Conservation (phyloP, 2,797 vertebrate species). For the Octomys mimax region DNA sequence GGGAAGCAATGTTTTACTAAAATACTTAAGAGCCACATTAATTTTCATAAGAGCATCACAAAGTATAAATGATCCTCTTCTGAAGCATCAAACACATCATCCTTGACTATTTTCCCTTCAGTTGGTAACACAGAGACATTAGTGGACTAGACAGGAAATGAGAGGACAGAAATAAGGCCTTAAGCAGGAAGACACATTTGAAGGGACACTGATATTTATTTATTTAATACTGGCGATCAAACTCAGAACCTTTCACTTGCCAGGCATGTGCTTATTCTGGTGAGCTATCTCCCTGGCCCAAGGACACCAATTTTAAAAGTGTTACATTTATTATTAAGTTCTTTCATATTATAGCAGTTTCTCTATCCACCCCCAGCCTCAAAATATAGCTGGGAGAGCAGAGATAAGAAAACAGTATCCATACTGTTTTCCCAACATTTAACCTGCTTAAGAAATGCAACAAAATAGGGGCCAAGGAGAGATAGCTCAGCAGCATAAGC, state of each 20-base stretch:
- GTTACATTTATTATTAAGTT: not conserved
- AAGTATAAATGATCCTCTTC: not conserved
- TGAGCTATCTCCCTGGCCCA: not conserved
- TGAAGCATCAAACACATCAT: conserved; percentile 26
- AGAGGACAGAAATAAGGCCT: not conserved
- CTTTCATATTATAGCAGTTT: not conserved
- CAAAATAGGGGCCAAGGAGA: too few relatives aligned
- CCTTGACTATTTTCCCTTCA: not conserved
- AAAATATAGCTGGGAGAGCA: not conserved
- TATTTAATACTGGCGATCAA: too few relatives aligned
- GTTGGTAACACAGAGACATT: not conserved
- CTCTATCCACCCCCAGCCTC: not conserved
- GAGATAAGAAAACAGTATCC: not conserved
- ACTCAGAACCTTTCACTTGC: too few relatives aligned
- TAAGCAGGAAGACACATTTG: not conserved
- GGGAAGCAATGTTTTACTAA: not conserved
- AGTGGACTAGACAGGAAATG: not conserved
- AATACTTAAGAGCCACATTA: not conserved
- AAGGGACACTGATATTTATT: not conserved
- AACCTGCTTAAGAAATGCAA: not conserved
- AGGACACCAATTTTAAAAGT: not conserved
- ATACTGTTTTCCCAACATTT: not conserved
- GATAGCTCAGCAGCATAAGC: too few relatives aligned
- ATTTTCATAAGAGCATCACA: not conserved
- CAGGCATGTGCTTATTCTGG: too few relatives aligned